Evolutionary conservation across 2,888 invertebrate genomes (phyloP), one percentile per base, ranked within the genome.

Genomic region (Hypomecis atomaria): DNA sequence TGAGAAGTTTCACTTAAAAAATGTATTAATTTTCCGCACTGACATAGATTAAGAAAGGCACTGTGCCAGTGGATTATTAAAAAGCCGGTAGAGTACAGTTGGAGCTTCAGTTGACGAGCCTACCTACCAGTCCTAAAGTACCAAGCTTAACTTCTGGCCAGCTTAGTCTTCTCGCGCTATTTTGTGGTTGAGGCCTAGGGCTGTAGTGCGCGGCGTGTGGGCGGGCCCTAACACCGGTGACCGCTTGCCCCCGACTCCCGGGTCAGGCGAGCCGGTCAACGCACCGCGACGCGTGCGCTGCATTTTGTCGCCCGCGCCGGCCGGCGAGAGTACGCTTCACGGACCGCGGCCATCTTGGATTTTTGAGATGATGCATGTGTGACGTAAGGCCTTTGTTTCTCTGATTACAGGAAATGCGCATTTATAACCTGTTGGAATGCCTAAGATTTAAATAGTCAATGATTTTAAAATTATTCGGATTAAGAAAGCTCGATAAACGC

Each of bases 221-320:
- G 85, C 82, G 81, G 76, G 78, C 76, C 82, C 76, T 79, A 78
- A 80, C 82, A 81, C 81, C 82, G 82, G 75, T 89, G 89, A 88
- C 90, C 90, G 89, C 86, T 78, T 90, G 90, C 88, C 90, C 90
- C 86, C 88, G 84, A 83, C 81, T 79, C 82, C 77, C 82, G 78
- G 87, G 85, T 83, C 84, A 79, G 61, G 65, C 74, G 69, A 59
- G 72, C 79, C 81, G 89, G 90, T 90, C 89, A 90, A 88, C 85
- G 90, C 88, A 87, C 90, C 70, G 72, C 61, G 67, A 58, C 70
- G 71, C 76, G 80, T 74, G 73, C 79, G 71, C 72, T 75, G 79
- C 79, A 72, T 66, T 76, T 78, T 84, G 85, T 87, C 85, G 85
- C 84, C 76, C 23, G 23, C 23, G 23, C 23, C 23, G 82, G 23